Evolutionary conservation across 2,888 invertebrate genomes (phyloP).

Genomic region (Epinotia nisella): DNA sequence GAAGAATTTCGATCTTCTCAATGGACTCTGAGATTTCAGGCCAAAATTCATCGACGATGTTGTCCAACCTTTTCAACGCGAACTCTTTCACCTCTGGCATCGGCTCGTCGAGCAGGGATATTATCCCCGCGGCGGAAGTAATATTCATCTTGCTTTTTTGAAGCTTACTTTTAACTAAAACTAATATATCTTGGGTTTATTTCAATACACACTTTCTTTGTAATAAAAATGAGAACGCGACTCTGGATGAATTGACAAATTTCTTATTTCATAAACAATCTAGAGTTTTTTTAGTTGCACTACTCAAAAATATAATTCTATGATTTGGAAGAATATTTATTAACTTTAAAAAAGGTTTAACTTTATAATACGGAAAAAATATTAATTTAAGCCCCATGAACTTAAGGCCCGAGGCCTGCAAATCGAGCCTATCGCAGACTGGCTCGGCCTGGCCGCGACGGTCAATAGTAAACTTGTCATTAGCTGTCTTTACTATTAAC

Average conservation of each 20-base stretch:
- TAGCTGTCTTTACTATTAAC: too few species aligned
- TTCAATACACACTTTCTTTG: conserved; percentile 46
- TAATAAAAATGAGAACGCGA: conserved; percentile 55
- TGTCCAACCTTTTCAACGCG: conserved; percentile 95
- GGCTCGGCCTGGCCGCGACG: too few species aligned
- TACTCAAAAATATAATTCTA: conserved; percentile 16
- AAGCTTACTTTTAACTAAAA: conserved; percentile 45
- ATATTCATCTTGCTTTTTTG: conserved; percentile 74
- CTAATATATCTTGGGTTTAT: conserved; percentile 33
- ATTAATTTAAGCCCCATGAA: background rate
- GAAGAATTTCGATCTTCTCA: conserved; percentile 98
- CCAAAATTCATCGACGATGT: conserved; percentile 99
- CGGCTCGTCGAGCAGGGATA: conserved; percentile 97
- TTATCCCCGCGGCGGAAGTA: conserved; percentile 92
- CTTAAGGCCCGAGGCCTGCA: too few species aligned
- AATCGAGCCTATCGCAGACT: too few species aligned
- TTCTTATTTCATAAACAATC: conserved; percentile 62
- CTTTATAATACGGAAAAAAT: background rate
- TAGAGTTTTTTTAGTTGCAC: conserved; percentile 28
- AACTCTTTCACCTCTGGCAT: conserved; percentile 97
- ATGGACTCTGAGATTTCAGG: conserved; percentile 99
- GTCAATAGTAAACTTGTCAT: too few species aligned
- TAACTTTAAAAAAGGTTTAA: background rate
- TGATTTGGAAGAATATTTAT: background rate
- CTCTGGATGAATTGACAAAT: conserved; percentile 77